Base-by-base conservation (phyloP, 2,797 vertebrate genomes). In the Micrastur ruficollis region DNA sequence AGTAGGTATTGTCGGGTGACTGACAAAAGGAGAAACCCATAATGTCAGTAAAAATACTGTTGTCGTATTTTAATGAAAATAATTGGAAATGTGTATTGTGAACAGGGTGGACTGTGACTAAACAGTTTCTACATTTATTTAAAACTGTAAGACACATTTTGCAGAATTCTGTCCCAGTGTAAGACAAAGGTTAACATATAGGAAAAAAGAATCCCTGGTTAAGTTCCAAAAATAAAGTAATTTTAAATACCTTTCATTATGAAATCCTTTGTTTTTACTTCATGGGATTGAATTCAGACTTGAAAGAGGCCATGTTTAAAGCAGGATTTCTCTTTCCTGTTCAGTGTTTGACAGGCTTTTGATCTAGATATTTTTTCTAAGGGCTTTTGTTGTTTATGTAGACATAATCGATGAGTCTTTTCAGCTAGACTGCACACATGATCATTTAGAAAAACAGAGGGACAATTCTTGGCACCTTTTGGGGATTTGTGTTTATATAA, bases 301-400 rank as follows among this genome's bases (percentile, higher is more conserved):
- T 98, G 97, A 98, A 98, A 98, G 97, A 98, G 98, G 97, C 97
- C 97, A 97, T 98, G 98, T 98, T 98, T 98, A 98, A 98, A 98
- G 98, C 96, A 97, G 97, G 96, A 97, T 98, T 98, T 97, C 97
- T 97, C 95, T 96, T 96, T 93, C 93, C 95, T 93, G 86, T 97
- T 96, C 95, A 93, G 94, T 96, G 91, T 97, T 96, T 97, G 95
- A 96, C 92, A 97, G 88, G 93, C 95, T 97, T 98, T 98, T 98
- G 97, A 98, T 97, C 95, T 97, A 94, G 94, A 90, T 96, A 95
- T 95, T 96, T 98, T 98, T 97, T 97, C 92, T 97, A 95, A 93
- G 79, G 80, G 95, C 94, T 97, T 97, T 97, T 97, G 97, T 97
- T 97, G 98, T 98, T 98, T 98, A 98, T 98, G 90, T 96, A 97